A percentile compares a stretch with the other conserved stretches of the same genome.
Evolutionary conservation across 1,140 invertebrate species (phyloP).

Genomic region (Formica exsecta): DNA sequence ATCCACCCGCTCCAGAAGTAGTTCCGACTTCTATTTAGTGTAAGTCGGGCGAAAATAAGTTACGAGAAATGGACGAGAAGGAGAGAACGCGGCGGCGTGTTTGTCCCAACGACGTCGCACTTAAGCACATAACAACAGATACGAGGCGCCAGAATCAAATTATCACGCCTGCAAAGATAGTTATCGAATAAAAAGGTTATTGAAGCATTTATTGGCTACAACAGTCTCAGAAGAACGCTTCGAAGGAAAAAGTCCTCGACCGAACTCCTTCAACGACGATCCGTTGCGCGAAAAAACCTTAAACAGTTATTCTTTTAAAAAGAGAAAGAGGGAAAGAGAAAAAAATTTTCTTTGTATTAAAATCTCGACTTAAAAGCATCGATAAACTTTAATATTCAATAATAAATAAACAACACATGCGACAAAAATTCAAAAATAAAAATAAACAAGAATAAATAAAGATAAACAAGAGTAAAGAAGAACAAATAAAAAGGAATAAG

Average conservation of each 20-base stretch:
- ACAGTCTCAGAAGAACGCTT: slow-evolving; percentile 30
- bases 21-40: slow-evolving; percentile 60
- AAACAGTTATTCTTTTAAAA: slow-evolving; percentile 46
- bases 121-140: slow-evolving; percentile 51
- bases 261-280: slow-evolving; percentile 23
- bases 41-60: slow-evolving; percentile 62
- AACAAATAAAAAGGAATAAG: not conserved
- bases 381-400: slow-evolving; percentile 21
- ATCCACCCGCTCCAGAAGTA: slow-evolving; percentile 46
- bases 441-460: not conserved
- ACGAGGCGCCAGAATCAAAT: slow-evolving; percentile 61
- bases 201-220: slow-evolving; percentile 63
- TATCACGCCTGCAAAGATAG: slow-evolving; percentile 66
- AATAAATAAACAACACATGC: not conserved
- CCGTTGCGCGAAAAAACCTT: slow-evolving; percentile 27
- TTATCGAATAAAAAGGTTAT: slow-evolving; percentile 67
- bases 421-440: not conserved
- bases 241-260: slow-evolving; percentile 46
- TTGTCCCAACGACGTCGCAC: slow-evolving; percentile 28
- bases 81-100: slow-evolving; percentile 6
- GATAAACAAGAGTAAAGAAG: not conserved
- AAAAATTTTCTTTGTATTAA: slow-evolving; percentile 31
- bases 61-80: slow-evolving; percentile 36
- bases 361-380: not conserved
- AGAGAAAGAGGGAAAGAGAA: no score